Evolutionary conservation across 2,888 invertebrate species (phyloP).

Genomic region (Diadegma fenestrale): DNA sequence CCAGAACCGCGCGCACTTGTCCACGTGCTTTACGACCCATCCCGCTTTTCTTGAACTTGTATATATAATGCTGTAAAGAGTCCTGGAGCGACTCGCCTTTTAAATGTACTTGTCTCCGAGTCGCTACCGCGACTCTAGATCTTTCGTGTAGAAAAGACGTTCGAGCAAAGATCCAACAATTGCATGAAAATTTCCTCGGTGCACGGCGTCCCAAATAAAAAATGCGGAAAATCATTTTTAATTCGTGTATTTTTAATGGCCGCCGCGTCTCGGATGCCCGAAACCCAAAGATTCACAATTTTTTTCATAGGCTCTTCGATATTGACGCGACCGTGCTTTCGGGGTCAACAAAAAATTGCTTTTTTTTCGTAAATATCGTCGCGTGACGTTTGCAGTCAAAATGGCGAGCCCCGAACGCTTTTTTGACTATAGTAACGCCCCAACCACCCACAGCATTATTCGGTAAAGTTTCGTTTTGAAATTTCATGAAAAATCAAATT

Average conservation of each 20-base stretch:
- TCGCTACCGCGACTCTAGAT: too few relatives aligned
- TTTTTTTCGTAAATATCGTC: not conserved
- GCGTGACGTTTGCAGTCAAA: not conserved
- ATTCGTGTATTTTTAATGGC: not conserved
- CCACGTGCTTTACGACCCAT: conserved; percentile 67
- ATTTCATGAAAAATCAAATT: not conserved
- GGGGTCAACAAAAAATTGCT: not conserved
- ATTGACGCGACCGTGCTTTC: not conserved
- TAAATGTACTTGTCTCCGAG: too few relatives aligned
- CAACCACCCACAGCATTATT: not conserved
- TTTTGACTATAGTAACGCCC: not conserved
- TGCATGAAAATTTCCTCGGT: not conserved
- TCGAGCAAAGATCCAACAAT: not conserved
- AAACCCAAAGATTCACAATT: not conserved
- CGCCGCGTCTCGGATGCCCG: too few relatives aligned
- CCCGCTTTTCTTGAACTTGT: not conserved
- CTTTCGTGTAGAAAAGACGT: not conserved
- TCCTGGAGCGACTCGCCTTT: too few relatives aligned
- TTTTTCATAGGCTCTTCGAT: not conserved
- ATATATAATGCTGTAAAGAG: too few relatives aligned
- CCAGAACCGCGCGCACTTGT: conserved; percentile 66
- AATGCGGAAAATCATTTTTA: not conserved
- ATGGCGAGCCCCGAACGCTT: not conserved
- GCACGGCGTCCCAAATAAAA: not conserved
- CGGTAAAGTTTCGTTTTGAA: not conserved